phyloP scores from a whole-genome alignment of 2,888 invertebrate genomes.

The Tortrix viridana region DNA sequence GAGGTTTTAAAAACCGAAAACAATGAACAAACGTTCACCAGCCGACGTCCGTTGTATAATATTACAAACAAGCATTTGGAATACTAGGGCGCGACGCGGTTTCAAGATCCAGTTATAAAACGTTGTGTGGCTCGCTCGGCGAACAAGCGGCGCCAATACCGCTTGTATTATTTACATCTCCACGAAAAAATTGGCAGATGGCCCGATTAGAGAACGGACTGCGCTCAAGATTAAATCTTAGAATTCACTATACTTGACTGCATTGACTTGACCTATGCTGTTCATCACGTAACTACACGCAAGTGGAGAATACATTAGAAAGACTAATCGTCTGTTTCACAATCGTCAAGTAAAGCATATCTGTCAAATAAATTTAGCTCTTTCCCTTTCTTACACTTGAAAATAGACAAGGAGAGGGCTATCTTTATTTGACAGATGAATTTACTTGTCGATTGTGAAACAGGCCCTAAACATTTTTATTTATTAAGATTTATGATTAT shows the following conservation, averaged over 20 bases:
- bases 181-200: constrained; percentile 71
- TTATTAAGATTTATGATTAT: too few relatives aligned
- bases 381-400: too few relatives aligned
- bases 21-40: constrained; percentile 18
- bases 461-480: too few relatives aligned
- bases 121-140: constrained; percentile 48
- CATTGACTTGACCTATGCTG: constrained; percentile 9
- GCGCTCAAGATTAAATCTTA: constrained; percentile 43
- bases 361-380: too few relatives aligned
- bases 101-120: constrained; percentile 54
- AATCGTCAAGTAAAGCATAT: too few relatives aligned
- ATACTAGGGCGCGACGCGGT: constrained; percentile 35
- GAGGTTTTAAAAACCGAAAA: constrained; percentile 15
- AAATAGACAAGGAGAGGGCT: too few relatives aligned
- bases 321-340: too few relatives aligned
- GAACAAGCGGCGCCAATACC: constrained; percentile 61
- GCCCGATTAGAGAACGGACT: constrained; percentile 53
- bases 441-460: too few relatives aligned
- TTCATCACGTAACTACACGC: not conserved
- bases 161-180: constrained; percentile 72
- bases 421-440: too few relatives aligned
- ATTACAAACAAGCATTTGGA: constrained; percentile 40
- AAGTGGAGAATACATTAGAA: too few relatives aligned
- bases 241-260: constrained; percentile 30
- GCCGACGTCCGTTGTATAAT: constrained; percentile 31